Evolutionary conservation across 1,140 invertebrate species (phyloP), one percentile per base, ranked within the genome.

Genomic region (Arctopsyche grandis): DNA sequence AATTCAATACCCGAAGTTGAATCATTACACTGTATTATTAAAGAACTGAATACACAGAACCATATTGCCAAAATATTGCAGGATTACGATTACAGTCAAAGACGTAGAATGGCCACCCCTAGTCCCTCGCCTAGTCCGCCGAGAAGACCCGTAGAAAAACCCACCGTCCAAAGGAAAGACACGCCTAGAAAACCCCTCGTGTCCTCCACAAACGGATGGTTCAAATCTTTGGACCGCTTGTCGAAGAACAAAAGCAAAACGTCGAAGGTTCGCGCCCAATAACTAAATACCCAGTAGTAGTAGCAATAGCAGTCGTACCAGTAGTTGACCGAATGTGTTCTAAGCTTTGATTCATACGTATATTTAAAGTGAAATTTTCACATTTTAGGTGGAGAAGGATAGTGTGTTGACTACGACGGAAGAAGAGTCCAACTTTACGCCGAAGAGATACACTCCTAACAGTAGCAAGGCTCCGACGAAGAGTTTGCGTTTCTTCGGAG

Each of bases 401-500:
- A 87, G 86, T 79, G 76, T 84, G 5, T 80, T 87, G 60, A 86
- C 86, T 1, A 80, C 79, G 4, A 87, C 86, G 60, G 87, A 89
- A 83, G 88, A 88, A 74, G 90, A 90, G 81, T 87, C 86, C 0
- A 84, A 56, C 14, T 69, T 79, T 22, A 52, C 83, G 12, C 84
- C 85, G 1, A 85, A 86, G 29, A 73, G 85, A 9, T 90, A 88
- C 83, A 86, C 86, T 16, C 52, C 70, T 83, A 84, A 84, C 85
- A 24, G n/a, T 24, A 84, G 83, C 80, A 87, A 84, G 80, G 84
- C 84, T 44, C 85, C 87, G 77, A 84, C 90, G 71, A 94, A 94
- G 83, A 94, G 91, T 86, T 88, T 95, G 5, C 90, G 94, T 38
- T 95, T 94, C 88, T 95, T 94, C 85, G 94, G 94, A 0, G 94